Base-by-base conservation (phyloP, 1,140 invertebrate genomes). In the Hycleus phaleratus region DNA sequence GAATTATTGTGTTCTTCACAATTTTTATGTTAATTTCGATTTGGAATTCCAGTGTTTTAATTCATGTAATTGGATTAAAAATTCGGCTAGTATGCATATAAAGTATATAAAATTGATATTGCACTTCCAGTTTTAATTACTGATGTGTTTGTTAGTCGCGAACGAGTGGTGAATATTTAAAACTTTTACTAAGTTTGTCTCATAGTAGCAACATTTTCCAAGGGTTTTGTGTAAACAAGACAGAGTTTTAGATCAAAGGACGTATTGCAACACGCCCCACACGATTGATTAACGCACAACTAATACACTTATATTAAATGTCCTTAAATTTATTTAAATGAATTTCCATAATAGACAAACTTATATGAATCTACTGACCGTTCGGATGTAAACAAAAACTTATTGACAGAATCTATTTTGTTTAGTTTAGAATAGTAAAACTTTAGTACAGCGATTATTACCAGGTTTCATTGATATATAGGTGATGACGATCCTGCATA, bases 401-500 rank as follows among this genome's bases (percentile, higher is more conserved):
- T 32, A 32, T 32, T 32, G 44, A 40, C 48, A 53, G 42, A 50
- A 58, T 12, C 43, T 32, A 57, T 40, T 48, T 48, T 32, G 40
- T 48, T 55, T 40, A 24, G 10, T 45, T 8, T 47, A 46, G 46
- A 46, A 12, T 49, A 46, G 38, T 46, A 47, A 57, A 52, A 40
- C 26, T 52, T 61, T 61, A 49, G 60, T 64, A 61, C 61, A 46
- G 59, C 47, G 26, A 52, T 46, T 49, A 54, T 54, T 42, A 54
- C 53, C 59, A 59, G 55, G 52, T 58, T 59, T 49, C 52, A 55
- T 56, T 64, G 63, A 64, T 64, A 56, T 64, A 64, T 64, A 64
- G 60, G 57, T 64, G 63, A 61, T 59, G 57, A 56, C 55, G 45
- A 61, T 64, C 54, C 63, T 64, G 63, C 59, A 64, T 64, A 64